phyloP scores from a whole-genome alignment of 2,113 vertebrate genomes.

The Connochaetes taurinus region DNA sequence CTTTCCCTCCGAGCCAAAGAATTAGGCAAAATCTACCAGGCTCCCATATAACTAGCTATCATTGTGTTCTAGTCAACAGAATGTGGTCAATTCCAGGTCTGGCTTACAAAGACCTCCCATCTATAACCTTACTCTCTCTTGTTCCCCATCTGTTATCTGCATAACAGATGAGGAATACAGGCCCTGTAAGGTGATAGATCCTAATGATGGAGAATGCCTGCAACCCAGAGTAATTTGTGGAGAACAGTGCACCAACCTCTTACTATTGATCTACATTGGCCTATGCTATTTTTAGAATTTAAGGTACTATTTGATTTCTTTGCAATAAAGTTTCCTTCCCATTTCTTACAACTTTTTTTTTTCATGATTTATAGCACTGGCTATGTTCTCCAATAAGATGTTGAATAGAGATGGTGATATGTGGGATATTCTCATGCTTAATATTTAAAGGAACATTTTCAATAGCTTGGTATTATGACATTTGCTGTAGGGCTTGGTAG shows the following conservation, averaged over 20 bases:
- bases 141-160: background rate
- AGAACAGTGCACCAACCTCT: background rate
- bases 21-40: background rate
- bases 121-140: background rate
- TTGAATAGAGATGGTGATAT: background rate
- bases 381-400: background rate
- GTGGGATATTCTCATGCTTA: background rate
- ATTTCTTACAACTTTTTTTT: background rate
- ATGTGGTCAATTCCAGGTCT: background rate
- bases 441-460: background rate
- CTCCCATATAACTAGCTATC: background rate
- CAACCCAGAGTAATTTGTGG: background rate
- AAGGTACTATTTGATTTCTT: background rate
- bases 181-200: background rate
- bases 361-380: background rate
- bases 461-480: background rate
- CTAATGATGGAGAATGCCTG: background rate
- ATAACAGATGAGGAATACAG: background rate
- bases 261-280: background rate
- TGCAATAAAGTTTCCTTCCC: background rate
- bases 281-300: background rate
- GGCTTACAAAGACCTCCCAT: background rate
- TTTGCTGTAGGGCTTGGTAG: background rate
- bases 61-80: background rate
- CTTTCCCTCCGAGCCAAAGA: background rate